Conservation (phyloP, 1,140 invertebrate species). For the Heterodera schachtii region DNA sequence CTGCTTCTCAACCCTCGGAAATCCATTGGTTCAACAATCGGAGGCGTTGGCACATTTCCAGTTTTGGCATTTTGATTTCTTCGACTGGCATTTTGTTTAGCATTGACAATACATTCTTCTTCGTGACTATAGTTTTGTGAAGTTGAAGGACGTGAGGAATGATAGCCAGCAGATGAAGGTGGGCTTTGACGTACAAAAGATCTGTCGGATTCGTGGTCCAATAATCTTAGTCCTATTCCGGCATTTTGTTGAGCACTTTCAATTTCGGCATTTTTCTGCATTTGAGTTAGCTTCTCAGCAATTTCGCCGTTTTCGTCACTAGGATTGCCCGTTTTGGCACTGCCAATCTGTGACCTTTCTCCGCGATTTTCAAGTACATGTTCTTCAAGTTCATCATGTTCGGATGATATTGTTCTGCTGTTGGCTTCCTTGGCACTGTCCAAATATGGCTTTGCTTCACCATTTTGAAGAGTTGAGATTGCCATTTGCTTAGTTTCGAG, state of each 20-base stretch:
- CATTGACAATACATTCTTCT: neutral
- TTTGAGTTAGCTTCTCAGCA: too few relatives aligned
- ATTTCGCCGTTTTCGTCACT: too few relatives aligned
- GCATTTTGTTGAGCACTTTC: neutral
- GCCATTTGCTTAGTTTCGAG: too few relatives aligned
- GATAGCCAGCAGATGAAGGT: neutral
- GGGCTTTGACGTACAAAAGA: neutral
- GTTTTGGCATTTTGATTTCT: neutral
- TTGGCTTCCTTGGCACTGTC: too few relatives aligned
- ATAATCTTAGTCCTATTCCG: neutral
- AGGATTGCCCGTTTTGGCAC: too few relatives aligned
- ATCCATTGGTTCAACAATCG: constrained; percentile 2
- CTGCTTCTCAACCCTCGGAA: neutral
- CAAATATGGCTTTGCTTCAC: too few relatives aligned
- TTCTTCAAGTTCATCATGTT: too few relatives aligned
- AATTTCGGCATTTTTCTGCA: neutral
- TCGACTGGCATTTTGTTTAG: neutral
- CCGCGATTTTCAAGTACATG: too few relatives aligned
- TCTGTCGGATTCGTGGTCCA: too few relatives aligned
- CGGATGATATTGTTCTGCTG: too few relatives aligned
- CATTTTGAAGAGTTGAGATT: too few relatives aligned
- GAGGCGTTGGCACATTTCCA: neutral
- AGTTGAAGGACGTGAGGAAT: neutral
- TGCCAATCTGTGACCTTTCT: too few relatives aligned
- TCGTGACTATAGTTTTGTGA: neutral